Evolutionary conservation across 2,797 vertebrate species (phyloP), one percentile per base, ranked within the genome.

Genomic region (Protonibea diacanthus): DNA sequence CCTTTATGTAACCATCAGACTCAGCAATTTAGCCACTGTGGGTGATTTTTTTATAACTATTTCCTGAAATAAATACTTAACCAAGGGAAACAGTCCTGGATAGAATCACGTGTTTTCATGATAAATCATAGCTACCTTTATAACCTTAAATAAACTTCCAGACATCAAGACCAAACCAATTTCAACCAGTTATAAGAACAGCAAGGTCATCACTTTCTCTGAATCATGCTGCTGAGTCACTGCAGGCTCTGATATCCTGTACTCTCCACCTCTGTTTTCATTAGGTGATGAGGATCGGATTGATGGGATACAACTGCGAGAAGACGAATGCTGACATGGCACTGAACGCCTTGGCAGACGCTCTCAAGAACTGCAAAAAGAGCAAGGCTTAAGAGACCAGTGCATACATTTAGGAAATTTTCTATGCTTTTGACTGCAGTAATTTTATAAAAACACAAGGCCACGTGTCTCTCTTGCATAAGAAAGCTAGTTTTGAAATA

Each of bases 301-400:
- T 99, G 86, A 96, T 99, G 96, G 98, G 98, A 85, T 96, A 95
- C 93, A 99, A 99, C 88, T 97, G 97, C 0, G 97, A 96, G 84
- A 91, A 91, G 5, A 38, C 61, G 33, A 99, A 96, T 0, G 97
- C 96, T 86, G 96, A 97, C 74, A 93, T 83, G 27, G 95, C 96
- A 33, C 90, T 95, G 1, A 13, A 42, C 0, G 97, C 97, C 60
- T 92, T 99, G 88, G 90, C 42, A 14, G 96, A 98, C 0, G 96
- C 97, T 56, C 94, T 99, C 0, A 90, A 94, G 88, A 89, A 64
- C 86, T 99, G 97, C 88, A 94, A 85, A 81, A 95, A 88, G 85
- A 95, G 91, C 94, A 96, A 93, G 83, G 93, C 96, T 72, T 99
- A 87, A 89, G 58, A 73, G 49, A 52, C n/a, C 25, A 47, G 47